A percentile compares a stretch with the other conserved stretches of the same genome.
Evolutionary conservation across 2,888 invertebrate genomes (phyloP).

Genomic region (Amorpha juglandis): DNA sequence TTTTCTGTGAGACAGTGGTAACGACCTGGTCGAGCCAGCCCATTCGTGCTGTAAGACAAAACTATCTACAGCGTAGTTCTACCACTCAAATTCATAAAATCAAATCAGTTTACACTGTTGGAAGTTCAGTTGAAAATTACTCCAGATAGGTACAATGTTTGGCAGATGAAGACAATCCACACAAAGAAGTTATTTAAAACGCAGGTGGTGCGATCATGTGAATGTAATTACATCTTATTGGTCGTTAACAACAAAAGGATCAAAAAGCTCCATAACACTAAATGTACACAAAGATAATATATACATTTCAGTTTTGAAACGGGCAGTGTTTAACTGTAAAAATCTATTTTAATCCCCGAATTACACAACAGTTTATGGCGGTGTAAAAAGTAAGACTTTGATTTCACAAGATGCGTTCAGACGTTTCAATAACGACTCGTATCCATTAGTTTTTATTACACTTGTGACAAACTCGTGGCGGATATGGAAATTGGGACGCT

Average conservation of each 20-base stretch:
- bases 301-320: slow-evolving; percentile 45
- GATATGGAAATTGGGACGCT: slow-evolving; percentile 24
- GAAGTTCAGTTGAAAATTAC: neutral
- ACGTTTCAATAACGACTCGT: slow-evolving; percentile 38
- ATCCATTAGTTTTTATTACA: slow-evolving; percentile 47
- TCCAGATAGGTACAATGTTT: neutral
- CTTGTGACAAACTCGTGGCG: slow-evolving; percentile 34
- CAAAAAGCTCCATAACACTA: slow-evolving; percentile 40
- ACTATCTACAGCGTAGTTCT: too few relatives aligned
- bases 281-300: slow-evolving; percentile 41
- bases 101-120: too few relatives aligned
- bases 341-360: slow-evolving; percentile 55
- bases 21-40: too few relatives aligned
- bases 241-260: slow-evolving; percentile 38
- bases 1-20: too few relatives aligned
- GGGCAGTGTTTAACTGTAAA: slow-evolving; percentile 49
- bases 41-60: too few relatives aligned
- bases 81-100: too few relatives aligned
- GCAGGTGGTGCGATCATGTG: slow-evolving; percentile 12
- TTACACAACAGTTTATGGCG: slow-evolving; percentile 50
- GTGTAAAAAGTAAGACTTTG: slow-evolving; percentile 47
- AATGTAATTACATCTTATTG: slow-evolving; percentile 24
- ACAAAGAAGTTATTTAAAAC: neutral
- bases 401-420: slow-evolving; percentile 50
- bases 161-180: neutral